Conservation (phyloP, 2,797 vertebrate species). For the Sternarchorhynchus goeldii region DNA sequence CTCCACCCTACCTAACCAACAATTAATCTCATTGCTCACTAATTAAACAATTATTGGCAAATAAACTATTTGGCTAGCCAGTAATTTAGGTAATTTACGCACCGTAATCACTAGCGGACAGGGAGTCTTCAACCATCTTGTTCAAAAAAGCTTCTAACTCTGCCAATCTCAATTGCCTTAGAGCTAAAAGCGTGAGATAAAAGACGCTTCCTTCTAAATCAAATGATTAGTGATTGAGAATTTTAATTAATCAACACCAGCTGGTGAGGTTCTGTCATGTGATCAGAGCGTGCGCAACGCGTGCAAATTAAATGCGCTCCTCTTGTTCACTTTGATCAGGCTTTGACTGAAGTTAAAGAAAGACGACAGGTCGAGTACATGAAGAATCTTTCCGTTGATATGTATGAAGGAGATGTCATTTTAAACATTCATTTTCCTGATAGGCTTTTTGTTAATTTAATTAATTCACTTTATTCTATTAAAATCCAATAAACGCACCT, state of each 20-base stretch:
- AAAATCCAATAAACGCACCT: too few species aligned
- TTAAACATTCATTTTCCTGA: not conserved
- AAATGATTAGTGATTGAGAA: conserved; percentile 31
- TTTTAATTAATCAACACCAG: conserved; percentile 20
- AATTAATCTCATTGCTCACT: not conserved
- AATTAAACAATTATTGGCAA: conserved; percentile 48
- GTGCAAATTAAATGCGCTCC: not conserved
- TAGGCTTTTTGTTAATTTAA: too few species aligned
- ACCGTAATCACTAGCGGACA: conserved; percentile 67
- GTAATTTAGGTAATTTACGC: conserved; percentile 61
- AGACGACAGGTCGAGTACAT: too few species aligned
- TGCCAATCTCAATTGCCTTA: conserved; percentile 59
- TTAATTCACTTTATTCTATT: too few species aligned
- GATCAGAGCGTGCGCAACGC: not conserved
- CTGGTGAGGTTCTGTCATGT: conserved; percentile 43
- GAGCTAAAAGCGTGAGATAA: conserved; percentile 30
- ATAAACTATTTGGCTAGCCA: conserved; percentile 34
- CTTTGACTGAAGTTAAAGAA: not conserved
- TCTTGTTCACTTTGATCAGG: too few species aligned
- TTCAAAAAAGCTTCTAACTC: conserved; percentile 50
- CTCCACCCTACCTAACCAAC: not conserved
- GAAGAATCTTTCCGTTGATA: too few species aligned
- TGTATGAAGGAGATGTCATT: not conserved
- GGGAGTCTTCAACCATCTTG: conserved; percentile 68
- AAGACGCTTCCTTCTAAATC: conserved; percentile 1